These are phyloP conservation scores for Phorcus lineatus DNA, from an alignment of 2,888 invertebrate species.

Conservation along the genomic window DNA sequence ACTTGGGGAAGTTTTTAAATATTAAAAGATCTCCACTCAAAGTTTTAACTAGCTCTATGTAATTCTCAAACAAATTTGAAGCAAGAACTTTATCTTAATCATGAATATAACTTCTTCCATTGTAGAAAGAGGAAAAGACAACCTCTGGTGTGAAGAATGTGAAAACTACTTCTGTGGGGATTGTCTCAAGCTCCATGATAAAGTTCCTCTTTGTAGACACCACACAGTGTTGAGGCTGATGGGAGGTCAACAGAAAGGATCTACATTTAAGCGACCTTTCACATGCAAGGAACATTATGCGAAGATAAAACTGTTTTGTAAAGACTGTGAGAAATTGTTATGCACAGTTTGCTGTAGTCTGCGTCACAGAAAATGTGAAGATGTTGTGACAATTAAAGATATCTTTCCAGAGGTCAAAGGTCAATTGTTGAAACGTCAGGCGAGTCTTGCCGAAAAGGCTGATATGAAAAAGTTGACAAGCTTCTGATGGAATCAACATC, in stretches of 20 bases:
- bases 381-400: neutral
- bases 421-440: neutral
- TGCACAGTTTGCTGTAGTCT: neutral
- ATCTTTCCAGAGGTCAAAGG: neutral
- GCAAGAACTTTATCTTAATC: no score
- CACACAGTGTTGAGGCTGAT: neutral
- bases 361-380: neutral
- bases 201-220: neutral
- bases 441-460: neutral
- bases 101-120: no score
- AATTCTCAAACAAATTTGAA: no score
- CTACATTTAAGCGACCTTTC: neutral
- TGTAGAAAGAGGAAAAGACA: neutral
- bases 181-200: neutral
- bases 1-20: no score
- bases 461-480: neutral
- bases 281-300: neutral
- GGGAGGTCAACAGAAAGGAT: neutral
- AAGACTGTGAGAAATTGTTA: neutral
- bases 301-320: neutral
- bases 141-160: neutral
- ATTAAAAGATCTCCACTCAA: no score
- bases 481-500: neutral
- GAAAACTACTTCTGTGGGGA: neutral
- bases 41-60: no score